Conservation (phyloP, 1,140 invertebrate species). For the Drosophila burlai region DNA sequence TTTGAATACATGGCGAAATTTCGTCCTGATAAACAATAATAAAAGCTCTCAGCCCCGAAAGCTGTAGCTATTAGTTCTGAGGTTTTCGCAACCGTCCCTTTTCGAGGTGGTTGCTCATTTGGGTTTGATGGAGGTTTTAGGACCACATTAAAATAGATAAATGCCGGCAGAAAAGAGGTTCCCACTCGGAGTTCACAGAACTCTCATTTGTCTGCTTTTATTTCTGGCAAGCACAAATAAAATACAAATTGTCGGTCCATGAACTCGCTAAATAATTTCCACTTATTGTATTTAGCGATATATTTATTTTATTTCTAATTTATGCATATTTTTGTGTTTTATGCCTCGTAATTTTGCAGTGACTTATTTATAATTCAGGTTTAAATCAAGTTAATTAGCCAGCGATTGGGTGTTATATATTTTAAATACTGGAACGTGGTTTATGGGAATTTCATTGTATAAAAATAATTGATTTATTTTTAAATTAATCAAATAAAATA, state of each 20-base stretch:
- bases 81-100: slow-evolving; percentile 40
- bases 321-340: slow-evolving; percentile 29
- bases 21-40: slow-evolving; percentile 27
- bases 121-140: slow-evolving; percentile 66
- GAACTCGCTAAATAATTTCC: slow-evolving; percentile 22
- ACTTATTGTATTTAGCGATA: slow-evolving; percentile 29
- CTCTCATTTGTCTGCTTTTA: slow-evolving; percentile 35
- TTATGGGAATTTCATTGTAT: slow-evolving; percentile 5
- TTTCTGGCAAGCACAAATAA: slow-evolving; percentile 26
- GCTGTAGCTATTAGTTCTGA: slow-evolving; percentile 13
- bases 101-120: slow-evolving; percentile 45
- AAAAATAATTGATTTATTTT: slow-evolving; percentile 16
- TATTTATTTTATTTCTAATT: slow-evolving; percentile 31
- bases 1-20: slow-evolving; percentile 61
- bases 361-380: slow-evolving; percentile 31
- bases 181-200: slow-evolving; percentile 31
- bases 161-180: slow-evolving; percentile 37
- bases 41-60: neutral
- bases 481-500: neutral
- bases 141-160: slow-evolving; percentile 70
- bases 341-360: slow-evolving; percentile 41
- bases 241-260: slow-evolving; percentile 15
- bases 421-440: neutral
- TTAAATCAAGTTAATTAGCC: slow-evolving; percentile 54
- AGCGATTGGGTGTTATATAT: slow-evolving; percentile 4